Evolutionary conservation across 2,888 invertebrate species (phyloP).

Genomic region (Erebia ligea): DNA sequence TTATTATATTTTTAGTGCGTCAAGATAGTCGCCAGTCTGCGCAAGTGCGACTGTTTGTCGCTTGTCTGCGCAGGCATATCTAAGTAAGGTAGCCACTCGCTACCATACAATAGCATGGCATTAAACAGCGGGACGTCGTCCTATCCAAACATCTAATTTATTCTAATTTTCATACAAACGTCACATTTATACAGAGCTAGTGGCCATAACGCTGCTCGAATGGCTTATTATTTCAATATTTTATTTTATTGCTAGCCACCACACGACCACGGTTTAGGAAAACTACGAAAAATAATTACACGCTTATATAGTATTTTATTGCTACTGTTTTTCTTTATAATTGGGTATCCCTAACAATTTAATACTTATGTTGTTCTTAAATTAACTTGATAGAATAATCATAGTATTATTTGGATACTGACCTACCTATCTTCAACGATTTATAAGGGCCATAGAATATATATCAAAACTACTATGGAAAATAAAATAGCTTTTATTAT

Average conservation of each 20-base stretch:
- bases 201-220: slow-evolving; percentile 34
- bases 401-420: too few species aligned
- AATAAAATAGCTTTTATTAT: too few species aligned
- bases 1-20: slow-evolving; percentile 47
- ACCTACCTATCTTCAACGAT: too few species aligned
- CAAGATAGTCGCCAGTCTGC: slow-evolving; percentile 25
- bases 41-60: neutral
- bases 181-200: slow-evolving; percentile 41
- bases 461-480: too few species aligned
- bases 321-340: slow-evolving; percentile 15
- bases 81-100: slow-evolving; percentile 40
- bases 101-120: slow-evolving; percentile 42
- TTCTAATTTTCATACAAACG: slow-evolving; percentile 48
- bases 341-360: neutral
- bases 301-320: neutral
- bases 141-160: slow-evolving; percentile 42
- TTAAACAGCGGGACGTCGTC: slow-evolving; percentile 43
- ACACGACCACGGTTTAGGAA: slow-evolving; percentile 10
- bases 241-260: slow-evolving; percentile 37
- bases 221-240: slow-evolving; percentile 42
- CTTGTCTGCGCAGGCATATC: slow-evolving; percentile 17
- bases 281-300: neutral
- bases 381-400: too few species aligned
- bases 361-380: too few species aligned
- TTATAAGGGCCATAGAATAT: too few species aligned